phyloP scores from a whole-genome alignment of 2,797 vertebrate species.

The Poecilia velifera region DNA sequence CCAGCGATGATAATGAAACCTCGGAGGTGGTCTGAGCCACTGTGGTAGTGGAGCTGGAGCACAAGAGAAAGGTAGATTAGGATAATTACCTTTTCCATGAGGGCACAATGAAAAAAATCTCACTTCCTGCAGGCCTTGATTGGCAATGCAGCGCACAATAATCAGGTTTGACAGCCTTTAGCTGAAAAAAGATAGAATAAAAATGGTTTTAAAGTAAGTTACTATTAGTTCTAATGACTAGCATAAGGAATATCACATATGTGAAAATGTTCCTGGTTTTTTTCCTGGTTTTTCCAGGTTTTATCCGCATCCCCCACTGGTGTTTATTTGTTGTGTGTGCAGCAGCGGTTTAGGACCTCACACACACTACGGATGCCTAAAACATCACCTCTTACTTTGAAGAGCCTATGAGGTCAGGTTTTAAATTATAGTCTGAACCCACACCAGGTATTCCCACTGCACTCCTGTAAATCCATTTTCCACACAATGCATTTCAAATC shows the following conservation, averaged over 20 bases:
- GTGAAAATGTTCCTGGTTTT: constrained; percentile 17
- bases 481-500: constrained; percentile 87
- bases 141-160: constrained; percentile 40
- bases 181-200: constrained; percentile 28
- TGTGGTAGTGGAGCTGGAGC: constrained; percentile 65
- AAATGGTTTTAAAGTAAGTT: constrained; percentile 28
- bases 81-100: constrained; percentile 76
- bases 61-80: constrained; percentile 75
- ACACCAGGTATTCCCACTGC: constrained; percentile 66
- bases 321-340: constrained; percentile 58
- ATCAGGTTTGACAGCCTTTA: constrained; percentile 51
- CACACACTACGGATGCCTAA: constrained; percentile 59
- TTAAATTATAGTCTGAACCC: constrained; percentile 81
- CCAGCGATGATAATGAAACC: constrained; percentile 77
- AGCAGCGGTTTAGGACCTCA: constrained; percentile 29
- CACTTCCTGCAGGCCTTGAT: constrained; percentile 62
- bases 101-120: constrained; percentile 46
- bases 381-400: constrained; percentile 80
- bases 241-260: constrained; percentile 15
- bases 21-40: constrained; percentile 73
- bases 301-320: background rate
- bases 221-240: constrained; percentile 46
- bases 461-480: constrained; percentile 85
- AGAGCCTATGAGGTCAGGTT: constrained; percentile 83
- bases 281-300: constrained; percentile 31